These are phyloP conservation scores for Vesta saturnalis DNA, from an alignment of 2,888 invertebrate species.

Conservation along the genomic window DNA sequence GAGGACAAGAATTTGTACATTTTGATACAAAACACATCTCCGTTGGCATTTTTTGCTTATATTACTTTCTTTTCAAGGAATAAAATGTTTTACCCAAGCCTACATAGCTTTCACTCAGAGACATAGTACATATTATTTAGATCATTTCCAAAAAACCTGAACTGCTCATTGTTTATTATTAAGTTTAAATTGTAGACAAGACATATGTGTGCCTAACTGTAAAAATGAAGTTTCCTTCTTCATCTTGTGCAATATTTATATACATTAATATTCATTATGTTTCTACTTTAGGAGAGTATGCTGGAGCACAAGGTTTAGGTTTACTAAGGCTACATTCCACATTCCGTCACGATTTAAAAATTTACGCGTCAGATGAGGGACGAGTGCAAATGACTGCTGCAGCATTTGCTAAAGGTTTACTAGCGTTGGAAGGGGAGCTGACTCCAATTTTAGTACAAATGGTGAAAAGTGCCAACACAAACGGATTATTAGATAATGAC, in stretches of 20 bases:
- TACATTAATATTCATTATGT: background rate
- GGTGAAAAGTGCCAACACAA: conserved; percentile 99
- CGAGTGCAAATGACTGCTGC: conserved; percentile 99
- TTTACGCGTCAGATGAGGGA: conserved; percentile 99
- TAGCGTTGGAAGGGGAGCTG: conserved; percentile 97
- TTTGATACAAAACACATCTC: too few species aligned
- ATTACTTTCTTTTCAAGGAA: too few species aligned
- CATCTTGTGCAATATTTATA: background rate
- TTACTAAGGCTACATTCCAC: conserved; percentile 96
- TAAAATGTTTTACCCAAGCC: too few species aligned
- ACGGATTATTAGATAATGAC: conserved; percentile 97
- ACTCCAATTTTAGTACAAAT: conserved; percentile 99
- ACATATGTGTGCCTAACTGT: too few species aligned
- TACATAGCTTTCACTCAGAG: too few species aligned
- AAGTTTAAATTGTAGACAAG: too few species aligned
- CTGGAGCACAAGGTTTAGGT: conserved; percentile 94
- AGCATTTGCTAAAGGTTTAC: conserved; percentile 97
- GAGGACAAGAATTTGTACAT: too few species aligned
- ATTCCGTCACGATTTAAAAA: conserved; percentile 98
- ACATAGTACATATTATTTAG: too few species aligned
- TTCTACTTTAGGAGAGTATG: conserved; percentile 74
- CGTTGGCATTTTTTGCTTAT: too few species aligned
- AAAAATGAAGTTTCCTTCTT: too few species aligned
- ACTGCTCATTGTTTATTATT: too few species aligned
- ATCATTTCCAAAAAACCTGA: too few species aligned